Percentiles rank a stretch among this genome's conserved stretches.
phyloP scores from a whole-genome alignment of 2,113 vertebrate genomes.

The Marmota monax region DNA sequence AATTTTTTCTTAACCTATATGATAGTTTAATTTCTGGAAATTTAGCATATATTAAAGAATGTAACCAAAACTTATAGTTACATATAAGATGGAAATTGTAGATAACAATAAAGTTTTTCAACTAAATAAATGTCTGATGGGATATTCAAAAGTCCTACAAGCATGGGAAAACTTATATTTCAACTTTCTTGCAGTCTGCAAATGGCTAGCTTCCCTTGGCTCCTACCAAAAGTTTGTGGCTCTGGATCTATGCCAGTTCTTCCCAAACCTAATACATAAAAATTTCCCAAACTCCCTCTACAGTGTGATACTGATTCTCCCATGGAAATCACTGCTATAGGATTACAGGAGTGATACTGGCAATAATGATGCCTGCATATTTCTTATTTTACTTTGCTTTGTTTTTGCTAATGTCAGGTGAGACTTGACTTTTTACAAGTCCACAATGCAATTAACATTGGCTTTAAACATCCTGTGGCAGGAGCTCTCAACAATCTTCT shows the following conservation, averaged over 20 bases:
- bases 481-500: neutral
- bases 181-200: neutral
- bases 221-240: neutral
- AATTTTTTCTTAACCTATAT: constrained; percentile 3
- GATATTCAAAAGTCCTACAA: neutral
- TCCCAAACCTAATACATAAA: neutral
- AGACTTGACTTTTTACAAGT: constrained; percentile 46
- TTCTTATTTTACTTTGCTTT: constrained; percentile 6
- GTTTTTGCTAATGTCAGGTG: constrained; percentile 3
- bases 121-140: neutral
- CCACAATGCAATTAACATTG: constrained; percentile 22
- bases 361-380: neutral
- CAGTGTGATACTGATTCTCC: neutral
- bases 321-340: neutral
- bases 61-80: neutral
- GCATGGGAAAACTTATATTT: neutral
- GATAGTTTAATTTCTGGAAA: constrained; percentile 31
- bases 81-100: neutral
- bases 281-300: neutral
- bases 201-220: neutral
- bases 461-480: neutral
- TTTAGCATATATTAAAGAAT: neutral
- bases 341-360: neutral
- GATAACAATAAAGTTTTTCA: neutral
- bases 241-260: neutral